Evolutionary conservation across 1,140 invertebrate genomes (phyloP).

Genomic region (Cydia fagiglandana): DNA sequence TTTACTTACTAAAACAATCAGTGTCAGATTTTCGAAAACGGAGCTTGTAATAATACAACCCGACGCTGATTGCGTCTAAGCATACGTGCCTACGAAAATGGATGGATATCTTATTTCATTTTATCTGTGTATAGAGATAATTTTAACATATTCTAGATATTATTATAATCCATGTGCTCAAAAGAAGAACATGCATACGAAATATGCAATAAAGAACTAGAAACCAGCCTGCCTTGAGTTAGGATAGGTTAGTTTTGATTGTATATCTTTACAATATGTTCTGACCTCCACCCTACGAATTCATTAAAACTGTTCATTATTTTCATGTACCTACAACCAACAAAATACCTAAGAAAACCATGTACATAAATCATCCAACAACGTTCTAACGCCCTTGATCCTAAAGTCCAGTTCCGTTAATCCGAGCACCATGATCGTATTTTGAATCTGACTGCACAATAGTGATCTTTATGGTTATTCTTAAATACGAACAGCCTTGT

Average conservation of each 20-base stretch:
- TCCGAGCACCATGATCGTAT: neutral
- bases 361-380: neutral
- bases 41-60: neutral
- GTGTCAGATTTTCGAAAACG: neutral
- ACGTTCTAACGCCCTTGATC: neutral
- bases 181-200: neutral
- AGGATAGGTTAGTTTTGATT: neutral
- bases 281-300: constrained; percentile 49
- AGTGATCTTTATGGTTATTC: constrained; percentile 46
- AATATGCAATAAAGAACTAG: neutral
- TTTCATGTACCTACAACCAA: constrained; percentile 34
- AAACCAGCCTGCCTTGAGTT: neutral
- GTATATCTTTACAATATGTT: constrained; percentile 34
- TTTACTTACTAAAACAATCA: neutral
- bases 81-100: neutral
- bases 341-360: neutral
- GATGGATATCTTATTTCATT: neutral
- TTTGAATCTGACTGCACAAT: constrained; percentile 34
- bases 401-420: constrained; percentile 8
- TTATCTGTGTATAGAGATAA: neutral
- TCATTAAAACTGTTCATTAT: constrained; percentile 48
- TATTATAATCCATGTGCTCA: neutral
- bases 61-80: neutral
- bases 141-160: neutral
- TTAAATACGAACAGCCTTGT: constrained; percentile 57